A percentile compares a stretch with the other conserved stretches of the same genome.
phyloP scores from a whole-genome alignment of 2,797 vertebrate genomes.

The Gila robusta region DNA sequence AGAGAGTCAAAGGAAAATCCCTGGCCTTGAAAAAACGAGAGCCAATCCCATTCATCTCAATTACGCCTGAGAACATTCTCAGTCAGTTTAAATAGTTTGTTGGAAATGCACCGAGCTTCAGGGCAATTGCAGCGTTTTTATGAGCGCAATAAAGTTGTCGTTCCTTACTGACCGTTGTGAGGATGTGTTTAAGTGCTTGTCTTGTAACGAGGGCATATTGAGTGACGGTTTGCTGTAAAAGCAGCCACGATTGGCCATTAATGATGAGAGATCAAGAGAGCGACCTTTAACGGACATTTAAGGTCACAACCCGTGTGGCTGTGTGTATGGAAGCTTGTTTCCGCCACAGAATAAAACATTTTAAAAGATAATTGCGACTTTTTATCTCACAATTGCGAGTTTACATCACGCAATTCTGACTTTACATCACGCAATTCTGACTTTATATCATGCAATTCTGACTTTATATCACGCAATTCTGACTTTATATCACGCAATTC shows the following conservation, averaged over 20 bases:
- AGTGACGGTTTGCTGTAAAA: slow-evolving; percentile 8
- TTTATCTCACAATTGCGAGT: too few relatives aligned
- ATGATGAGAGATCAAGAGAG: neutral
- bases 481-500: too few relatives aligned
- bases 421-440: too few relatives aligned
- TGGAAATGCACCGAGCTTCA: slow-evolving; percentile 89
- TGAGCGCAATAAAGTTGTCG: slow-evolving; percentile 91
- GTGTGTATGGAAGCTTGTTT: neutral
- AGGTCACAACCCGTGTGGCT: slow-evolving; percentile 25
- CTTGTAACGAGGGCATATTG: slow-evolving; percentile 18
- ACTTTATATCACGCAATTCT: too few relatives aligned
- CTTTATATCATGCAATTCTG: too few relatives aligned
- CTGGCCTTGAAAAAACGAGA: slow-evolving; percentile 81
- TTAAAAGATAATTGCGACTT: too few relatives aligned
- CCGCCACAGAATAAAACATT: too few relatives aligned
- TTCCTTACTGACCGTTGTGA: slow-evolving; percentile 81
- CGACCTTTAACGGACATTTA: slow-evolving; percentile 27
- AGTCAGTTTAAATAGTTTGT: slow-evolving; percentile 86
- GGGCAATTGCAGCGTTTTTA: slow-evolving; percentile 91
- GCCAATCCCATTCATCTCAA: slow-evolving; percentile 87
- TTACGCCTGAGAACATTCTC: slow-evolving; percentile 89
- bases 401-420: too few relatives aligned
- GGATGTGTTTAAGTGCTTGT: slow-evolving; percentile 52
- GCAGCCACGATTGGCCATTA: neutral
- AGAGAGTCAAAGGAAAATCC: slow-evolving; percentile 82